These are phyloP conservation scores for Motacilla tschutschensis DNA, from an alignment of 2,113 vertebrate genomes.

Conservation along the genomic window DNA sequence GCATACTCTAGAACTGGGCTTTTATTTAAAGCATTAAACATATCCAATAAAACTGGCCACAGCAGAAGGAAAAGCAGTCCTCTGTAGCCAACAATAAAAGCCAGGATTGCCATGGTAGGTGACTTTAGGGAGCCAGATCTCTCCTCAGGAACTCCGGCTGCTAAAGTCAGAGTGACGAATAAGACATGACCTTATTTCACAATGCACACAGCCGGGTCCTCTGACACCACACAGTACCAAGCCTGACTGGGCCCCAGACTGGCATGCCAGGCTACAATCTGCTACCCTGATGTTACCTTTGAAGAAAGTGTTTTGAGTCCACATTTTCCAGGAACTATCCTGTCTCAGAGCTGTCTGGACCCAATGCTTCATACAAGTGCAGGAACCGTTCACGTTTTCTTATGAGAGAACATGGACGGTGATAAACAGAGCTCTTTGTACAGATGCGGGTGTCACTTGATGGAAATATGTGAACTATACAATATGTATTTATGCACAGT, in stretches of 20 bases:
- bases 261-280: background rate
- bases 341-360: background rate
- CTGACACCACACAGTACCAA: fast-evolving
- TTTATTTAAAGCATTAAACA: background rate
- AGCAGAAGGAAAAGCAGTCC: background rate
- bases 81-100: background rate
- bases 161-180: background rate
- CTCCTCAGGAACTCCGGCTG: background rate
- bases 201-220: fast-evolving
- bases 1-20: background rate
- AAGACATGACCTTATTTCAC: background rate
- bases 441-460: background rate
- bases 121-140: background rate
- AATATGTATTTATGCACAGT: fast-evolving
- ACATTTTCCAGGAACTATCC: fast-evolving
- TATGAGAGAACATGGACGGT: background rate
- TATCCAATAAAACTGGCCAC: background rate
- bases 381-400: background rate
- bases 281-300: background rate
- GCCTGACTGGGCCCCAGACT: too few relatives aligned
- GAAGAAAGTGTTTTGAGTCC: background rate
- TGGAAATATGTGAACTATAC: background rate
- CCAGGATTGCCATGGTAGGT: background rate
- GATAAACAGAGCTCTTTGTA: background rate
- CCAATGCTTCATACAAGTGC: fast-evolving